These are phyloP conservation scores for Corythoichthys haematopterus DNA, from an alignment of 2,113 vertebrate genomes.

Conservation along the genomic window DNA sequence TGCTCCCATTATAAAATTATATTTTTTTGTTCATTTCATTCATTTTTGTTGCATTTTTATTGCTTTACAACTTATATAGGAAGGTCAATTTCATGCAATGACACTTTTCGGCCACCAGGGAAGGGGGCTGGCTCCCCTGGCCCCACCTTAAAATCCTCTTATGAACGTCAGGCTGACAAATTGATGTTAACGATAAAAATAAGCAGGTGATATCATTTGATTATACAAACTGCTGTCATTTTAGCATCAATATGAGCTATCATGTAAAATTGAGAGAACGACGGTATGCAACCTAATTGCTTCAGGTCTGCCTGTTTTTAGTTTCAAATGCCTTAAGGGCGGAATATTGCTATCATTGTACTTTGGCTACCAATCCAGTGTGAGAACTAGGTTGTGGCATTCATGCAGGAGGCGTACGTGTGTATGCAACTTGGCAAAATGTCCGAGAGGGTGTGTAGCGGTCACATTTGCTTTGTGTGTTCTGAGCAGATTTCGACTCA, in stretches of 20 bases:
- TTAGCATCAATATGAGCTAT: neutral
- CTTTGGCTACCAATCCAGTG: neutral
- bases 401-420: slow-evolving; percentile 32
- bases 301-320: neutral
- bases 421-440: slow-evolving; percentile 26
- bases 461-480: slow-evolving; percentile 5
- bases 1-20: no score
- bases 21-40: no score
- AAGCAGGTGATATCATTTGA: no score
- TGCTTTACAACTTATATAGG: no score
- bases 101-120: no score
- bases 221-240: neutral
- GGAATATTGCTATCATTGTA: neutral
- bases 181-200: no score
- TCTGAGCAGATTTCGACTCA: neutral
- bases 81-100: no score
- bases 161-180: no score
- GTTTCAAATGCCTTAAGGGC: neutral
- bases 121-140: no score
- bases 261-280: neutral
- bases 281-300: neutral
- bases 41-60: no score
- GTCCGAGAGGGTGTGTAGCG: neutral
- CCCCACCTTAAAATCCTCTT: no score
- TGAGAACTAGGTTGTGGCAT: slow-evolving; percentile 10